A percentile compares a stretch with the other conserved stretches of the same genome.
Conservation (phyloP, 2,888 invertebrate genomes). For the Tipula lateralis region DNA sequence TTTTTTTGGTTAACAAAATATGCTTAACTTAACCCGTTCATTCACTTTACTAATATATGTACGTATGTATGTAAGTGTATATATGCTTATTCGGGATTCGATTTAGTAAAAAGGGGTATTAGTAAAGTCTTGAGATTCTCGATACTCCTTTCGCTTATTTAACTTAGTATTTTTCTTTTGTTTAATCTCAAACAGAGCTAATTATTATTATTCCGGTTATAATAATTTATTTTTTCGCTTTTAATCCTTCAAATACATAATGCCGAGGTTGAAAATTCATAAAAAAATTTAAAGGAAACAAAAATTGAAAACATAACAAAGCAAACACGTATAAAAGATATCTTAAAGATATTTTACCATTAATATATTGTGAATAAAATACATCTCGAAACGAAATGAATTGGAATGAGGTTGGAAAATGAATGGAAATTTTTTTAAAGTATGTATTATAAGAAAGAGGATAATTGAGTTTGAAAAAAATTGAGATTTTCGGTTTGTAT, state of each 20-base stretch:
- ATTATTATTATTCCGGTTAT: not conserved
- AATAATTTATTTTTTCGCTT: not conserved
- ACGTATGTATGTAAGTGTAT: not conserved
- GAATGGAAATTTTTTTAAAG: not conserved
- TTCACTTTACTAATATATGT: not conserved
- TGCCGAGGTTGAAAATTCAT: not conserved
- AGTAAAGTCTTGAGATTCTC: too few species aligned
- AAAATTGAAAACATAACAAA: not conserved
- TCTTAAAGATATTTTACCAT: not conserved
- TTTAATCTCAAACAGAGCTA: not conserved
- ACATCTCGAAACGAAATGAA: not conserved
- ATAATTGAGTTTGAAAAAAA: not conserved
- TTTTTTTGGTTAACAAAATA: not conserved
- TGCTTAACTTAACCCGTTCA: not conserved
- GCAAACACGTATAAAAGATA: not conserved
- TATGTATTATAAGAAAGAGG: not conserved
- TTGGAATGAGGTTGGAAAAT: not conserved
- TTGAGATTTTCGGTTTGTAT: not conserved
- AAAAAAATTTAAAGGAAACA: not conserved
- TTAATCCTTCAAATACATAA: not conserved
- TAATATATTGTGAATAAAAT: not conserved
- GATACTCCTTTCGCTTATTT: not conserved
- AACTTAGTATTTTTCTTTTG: not conserved
- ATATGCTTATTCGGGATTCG: not conserved
- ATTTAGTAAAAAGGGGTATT: too few species aligned